These are phyloP conservation scores for Beris morrisii DNA, from an alignment of 2,888 invertebrate genomes.

Conservation along the genomic window DNA sequence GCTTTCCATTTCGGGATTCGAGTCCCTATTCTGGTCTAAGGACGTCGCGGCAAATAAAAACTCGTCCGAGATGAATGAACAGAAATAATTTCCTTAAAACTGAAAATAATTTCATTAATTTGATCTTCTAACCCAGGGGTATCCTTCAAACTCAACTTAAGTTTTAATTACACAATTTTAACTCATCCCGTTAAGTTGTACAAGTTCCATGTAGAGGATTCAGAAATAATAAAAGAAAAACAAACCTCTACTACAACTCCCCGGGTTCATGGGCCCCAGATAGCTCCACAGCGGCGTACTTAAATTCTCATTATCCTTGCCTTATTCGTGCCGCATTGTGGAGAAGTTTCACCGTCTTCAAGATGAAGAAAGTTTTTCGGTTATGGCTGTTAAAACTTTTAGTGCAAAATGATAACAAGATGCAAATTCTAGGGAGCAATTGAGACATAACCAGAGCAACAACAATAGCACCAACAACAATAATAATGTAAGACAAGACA, in stretches of 20 bases:
- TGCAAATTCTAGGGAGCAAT: constrained; percentile 35
- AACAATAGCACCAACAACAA: not conserved
- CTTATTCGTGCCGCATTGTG: not conserved
- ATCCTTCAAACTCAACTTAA: constrained; percentile 31
- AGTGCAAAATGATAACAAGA: constrained; percentile 38
- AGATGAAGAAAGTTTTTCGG: constrained; percentile 25
- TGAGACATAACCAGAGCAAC: not conserved
- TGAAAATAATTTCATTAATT: constrained; percentile 32
- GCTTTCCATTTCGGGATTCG: constrained; percentile 13
- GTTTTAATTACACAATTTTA: constrained; percentile 34
- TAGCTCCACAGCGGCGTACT: constrained; percentile 23
- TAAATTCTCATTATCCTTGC: constrained; percentile 33
- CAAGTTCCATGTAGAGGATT: constrained; percentile 6
- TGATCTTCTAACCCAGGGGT: constrained; percentile 23
- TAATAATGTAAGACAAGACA: constrained; percentile 2
- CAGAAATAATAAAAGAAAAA: constrained; percentile 23
- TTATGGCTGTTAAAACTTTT: constrained; percentile 39
- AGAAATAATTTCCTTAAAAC: constrained; percentile 17
- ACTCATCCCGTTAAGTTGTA: constrained; percentile 18
- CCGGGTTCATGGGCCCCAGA: constrained; percentile 4
- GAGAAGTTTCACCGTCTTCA: not conserved
- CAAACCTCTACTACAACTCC: constrained; percentile 16
- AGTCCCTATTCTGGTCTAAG: constrained; percentile 15
- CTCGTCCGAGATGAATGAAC: too few relatives aligned
- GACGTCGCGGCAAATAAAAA: too few relatives aligned